These are phyloP conservation scores for Plemyria rubiginata DNA, from an alignment of 2,888 invertebrate species.

Conservation along the genomic window DNA sequence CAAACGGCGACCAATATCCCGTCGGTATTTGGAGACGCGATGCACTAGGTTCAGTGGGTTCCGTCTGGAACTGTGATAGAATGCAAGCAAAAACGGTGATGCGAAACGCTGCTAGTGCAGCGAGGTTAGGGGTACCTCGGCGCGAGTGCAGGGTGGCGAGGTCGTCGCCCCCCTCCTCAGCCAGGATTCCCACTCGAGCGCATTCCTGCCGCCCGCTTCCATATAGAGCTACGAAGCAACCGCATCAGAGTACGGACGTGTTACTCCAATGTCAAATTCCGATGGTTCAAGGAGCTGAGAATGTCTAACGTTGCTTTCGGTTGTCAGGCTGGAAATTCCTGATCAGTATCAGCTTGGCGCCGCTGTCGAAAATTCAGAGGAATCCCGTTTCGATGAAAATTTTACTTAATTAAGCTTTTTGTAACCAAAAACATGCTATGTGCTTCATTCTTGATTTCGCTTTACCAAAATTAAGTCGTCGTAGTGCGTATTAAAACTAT, in stretches of 20 bases:
- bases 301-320: conserved; percentile 15
- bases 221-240: conserved; percentile 53
- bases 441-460: too few relatives aligned
- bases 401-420: background rate
- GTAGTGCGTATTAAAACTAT: background rate
- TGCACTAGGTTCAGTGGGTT: background rate
- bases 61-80: conserved; percentile 18
- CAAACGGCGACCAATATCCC: background rate
- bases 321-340: background rate
- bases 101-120: conserved; percentile 41
- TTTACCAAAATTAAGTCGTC: background rate
- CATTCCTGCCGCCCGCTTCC: conserved; percentile 61
- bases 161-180: conserved; percentile 67
- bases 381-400: background rate
- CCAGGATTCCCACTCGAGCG: conserved; percentile 69
- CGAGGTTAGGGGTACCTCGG: conserved; percentile 38
- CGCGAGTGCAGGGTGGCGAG: conserved; percentile 57
- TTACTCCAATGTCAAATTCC: conserved; percentile 34
- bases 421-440: too few relatives aligned
- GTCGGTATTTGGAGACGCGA: background rate
- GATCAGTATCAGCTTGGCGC: conserved; percentile 1
- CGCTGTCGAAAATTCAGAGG: background rate
- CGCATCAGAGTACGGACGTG: conserved; percentile 39
- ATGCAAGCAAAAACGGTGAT: conserved; percentile 33
- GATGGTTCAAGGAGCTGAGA: conserved; percentile 20